Percentiles rank a stretch among this genome's conserved stretches.
Conservation (phyloP, 2,888 invertebrate species). For the Acanthoscelides obtectus region DNA sequence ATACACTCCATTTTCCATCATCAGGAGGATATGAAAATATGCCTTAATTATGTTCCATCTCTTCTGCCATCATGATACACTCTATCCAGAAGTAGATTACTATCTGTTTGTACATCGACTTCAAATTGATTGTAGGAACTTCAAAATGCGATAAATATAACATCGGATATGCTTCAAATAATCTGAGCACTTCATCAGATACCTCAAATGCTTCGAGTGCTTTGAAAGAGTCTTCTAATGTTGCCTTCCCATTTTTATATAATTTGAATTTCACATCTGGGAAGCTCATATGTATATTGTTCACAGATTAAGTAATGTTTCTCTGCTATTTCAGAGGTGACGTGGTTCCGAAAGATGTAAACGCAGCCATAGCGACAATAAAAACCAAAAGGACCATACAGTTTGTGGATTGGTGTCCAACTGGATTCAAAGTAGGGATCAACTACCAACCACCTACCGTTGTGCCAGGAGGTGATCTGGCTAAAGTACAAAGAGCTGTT, state of each 20-base stretch:
- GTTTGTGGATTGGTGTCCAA: slow-evolving; percentile 59
- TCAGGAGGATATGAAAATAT: too few species aligned
- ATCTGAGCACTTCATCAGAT: too few species aligned
- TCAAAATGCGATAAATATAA: too few species aligned
- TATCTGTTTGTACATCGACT: too few species aligned
- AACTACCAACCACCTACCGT: slow-evolving; percentile 83
- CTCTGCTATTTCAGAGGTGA: slow-evolving; percentile 26
- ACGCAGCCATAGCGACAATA: slow-evolving; percentile 87
- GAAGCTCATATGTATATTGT: neutral
- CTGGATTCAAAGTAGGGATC: slow-evolving; percentile 58
- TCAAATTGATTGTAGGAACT: too few species aligned
- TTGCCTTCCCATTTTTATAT: neutral
- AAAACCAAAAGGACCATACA: slow-evolving; percentile 87
- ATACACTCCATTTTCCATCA: too few species aligned
- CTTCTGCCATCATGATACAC: too few species aligned
- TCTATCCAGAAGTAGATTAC: too few species aligned
- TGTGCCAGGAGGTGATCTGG: slow-evolving; percentile 84
- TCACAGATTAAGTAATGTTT: neutral
- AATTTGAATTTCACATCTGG: slow-evolving; percentile 1
- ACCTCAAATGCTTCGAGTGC: neutral
- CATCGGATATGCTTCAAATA: too few species aligned
- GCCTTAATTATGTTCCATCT: too few species aligned
- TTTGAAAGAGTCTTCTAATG: neutral
- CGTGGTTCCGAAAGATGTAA: slow-evolving; percentile 68
- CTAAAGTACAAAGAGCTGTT: slow-evolving; percentile 90